Evolutionary conservation across 1,140 invertebrate genomes (phyloP), one percentile per base, ranked within the genome.

Genomic region (Zaprionus capensis): DNA sequence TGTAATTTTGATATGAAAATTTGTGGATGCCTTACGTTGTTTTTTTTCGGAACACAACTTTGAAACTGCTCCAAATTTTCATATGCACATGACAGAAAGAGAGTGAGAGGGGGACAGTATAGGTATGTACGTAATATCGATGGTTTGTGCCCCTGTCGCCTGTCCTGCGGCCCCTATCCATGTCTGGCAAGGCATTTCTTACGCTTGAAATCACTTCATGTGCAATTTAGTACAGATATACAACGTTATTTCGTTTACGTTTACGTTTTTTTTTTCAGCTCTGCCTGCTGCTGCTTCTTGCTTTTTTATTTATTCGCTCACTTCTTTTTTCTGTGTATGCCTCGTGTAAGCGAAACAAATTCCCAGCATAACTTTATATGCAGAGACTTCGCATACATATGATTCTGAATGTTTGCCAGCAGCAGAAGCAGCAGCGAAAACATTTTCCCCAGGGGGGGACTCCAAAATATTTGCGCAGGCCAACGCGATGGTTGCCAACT

Each of bases 121-220:
- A 38, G 64, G 36, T 61, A 22, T 55, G n/a, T 58, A 49, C 63
- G 68, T 74, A 78, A 68, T 84, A 87, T 87, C 80, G 84, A 88
- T 81, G 84, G 76, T 57, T 55, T 66, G 44, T 26, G 36, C 6
- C 36, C 26, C 55, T 51, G 63, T 49, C 49, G 22, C 15, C 7
- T 17, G 38, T 14, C 26, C 26, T 12, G 36, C 22, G 9, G 24
- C 24, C 58, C 63, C 41, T 20, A 31, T 5, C 5, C 31, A n/a
- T 17, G 58, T n/a, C 63, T 56, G 64, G 14, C 55, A 65, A 65
- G 81, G 68, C 78, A 81, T 90, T 88, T 88, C 84, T 90, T 84
- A 90, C 85, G 84, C 84, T 90, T 56, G 81, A 88, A 88, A 88
- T 88, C 85, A 88, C 85, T 88, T 88, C 81, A 88, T 88, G 81